These are phyloP conservation scores for Drosophila eohydei DNA, from an alignment of 2,888 invertebrate species.

Conservation along the genomic window DNA sequence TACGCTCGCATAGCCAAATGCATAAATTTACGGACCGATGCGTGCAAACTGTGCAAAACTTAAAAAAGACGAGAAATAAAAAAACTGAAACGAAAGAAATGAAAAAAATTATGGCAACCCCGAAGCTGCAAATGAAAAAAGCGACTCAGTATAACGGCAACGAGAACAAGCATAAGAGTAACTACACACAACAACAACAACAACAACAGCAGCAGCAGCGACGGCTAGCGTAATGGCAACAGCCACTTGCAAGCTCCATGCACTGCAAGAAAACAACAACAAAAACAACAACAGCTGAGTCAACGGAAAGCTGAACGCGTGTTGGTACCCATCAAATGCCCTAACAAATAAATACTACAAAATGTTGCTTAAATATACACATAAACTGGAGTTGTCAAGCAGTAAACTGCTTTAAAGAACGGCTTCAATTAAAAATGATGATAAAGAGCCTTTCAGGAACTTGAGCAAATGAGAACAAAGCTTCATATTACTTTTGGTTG, in stretches of 20 bases:
- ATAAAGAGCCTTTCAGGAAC: neutral
- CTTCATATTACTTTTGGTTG: neutral
- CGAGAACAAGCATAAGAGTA: slow-evolving; percentile 27
- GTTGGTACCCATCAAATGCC: slow-evolving; percentile 20
- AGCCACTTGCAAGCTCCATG: slow-evolving; percentile 56
- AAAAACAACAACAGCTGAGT: neutral
- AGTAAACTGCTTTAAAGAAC: slow-evolving; percentile 1
- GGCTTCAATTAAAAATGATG: neutral
- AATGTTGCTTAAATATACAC: slow-evolving; percentile 6
- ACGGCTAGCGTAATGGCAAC: slow-evolving; percentile 45
- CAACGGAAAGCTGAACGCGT: neutral
- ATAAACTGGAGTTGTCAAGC: neutral
- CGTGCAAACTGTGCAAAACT: slow-evolving; percentile 79
- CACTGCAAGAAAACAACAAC: slow-evolving; percentile 50
- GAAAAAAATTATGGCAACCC: slow-evolving; percentile 55
- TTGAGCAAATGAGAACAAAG: neutral
- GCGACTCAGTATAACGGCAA: slow-evolving; percentile 48
- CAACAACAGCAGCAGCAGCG: slow-evolving; percentile 15
- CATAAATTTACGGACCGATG: slow-evolving; percentile 81
- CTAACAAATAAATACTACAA: slow-evolving; percentile 17
- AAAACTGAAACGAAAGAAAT: slow-evolving; percentile 39
- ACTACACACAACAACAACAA: slow-evolving; percentile 18
- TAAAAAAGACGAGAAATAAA: slow-evolving; percentile 54
- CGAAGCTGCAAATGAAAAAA: slow-evolving; percentile 76
- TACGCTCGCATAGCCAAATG: slow-evolving; percentile 81